Conservation (phyloP, 2,888 invertebrate genomes). For the Clistopyga incitator region DNA sequence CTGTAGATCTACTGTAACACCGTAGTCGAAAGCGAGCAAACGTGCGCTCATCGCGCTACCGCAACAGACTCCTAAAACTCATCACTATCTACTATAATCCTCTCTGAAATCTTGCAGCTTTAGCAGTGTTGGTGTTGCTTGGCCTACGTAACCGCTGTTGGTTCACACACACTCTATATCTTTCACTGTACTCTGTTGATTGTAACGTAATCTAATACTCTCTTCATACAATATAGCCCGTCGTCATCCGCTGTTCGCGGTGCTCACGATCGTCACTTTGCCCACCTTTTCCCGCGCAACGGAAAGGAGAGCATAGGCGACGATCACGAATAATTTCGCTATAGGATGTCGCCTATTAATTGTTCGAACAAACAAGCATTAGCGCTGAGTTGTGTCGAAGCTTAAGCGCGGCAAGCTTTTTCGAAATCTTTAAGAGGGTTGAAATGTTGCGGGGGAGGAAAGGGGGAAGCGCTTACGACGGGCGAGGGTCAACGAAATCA, state of each 20-base stretch:
- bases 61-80: constrained; percentile 38
- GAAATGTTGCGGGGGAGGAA: neutral
- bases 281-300: neutral
- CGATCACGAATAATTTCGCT: constrained; percentile 26
- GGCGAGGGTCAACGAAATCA: constrained; percentile 30
- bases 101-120: constrained; percentile 74
- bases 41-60: constrained; percentile 12
- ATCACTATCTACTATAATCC: constrained; percentile 43
- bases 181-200: constrained; percentile 65
- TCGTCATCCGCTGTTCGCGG: constrained; percentile 24
- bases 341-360: constrained; percentile 20
- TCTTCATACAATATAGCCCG: constrained; percentile 10
- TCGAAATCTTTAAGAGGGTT: neutral
- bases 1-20: constrained; percentile 19
- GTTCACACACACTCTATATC: constrained; percentile 68
- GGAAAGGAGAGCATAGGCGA: constrained; percentile 11
- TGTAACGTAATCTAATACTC: constrained; percentile 53
- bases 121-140: constrained; percentile 82
- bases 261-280: constrained; percentile 24
- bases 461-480: neutral
- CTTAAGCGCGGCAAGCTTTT: constrained; percentile 11
- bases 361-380: neutral
- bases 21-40: constrained; percentile 29
- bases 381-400: neutral
- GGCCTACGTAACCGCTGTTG: constrained; percentile 80